phyloP scores from a whole-genome alignment of 2,888 invertebrate genomes.

The Eledone cirrhosa region DNA sequence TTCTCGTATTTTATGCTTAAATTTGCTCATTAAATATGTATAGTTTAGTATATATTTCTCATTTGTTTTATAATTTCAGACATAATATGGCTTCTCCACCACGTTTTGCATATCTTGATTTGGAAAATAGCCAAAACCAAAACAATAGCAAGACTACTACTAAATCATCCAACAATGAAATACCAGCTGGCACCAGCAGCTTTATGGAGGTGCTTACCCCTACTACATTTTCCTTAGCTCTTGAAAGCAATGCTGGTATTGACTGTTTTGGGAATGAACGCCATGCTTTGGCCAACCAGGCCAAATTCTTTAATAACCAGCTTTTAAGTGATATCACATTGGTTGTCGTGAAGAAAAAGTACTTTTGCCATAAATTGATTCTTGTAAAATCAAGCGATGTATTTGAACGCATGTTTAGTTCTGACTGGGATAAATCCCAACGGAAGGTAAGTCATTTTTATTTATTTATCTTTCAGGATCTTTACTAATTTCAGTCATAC shows the following conservation, averaged over 20 bases:
- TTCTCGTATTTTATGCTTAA: too few species aligned
- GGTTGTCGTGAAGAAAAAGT: conserved; percentile 65
- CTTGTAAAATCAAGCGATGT: conserved; percentile 68
- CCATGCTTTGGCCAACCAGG: conserved; percentile 48
- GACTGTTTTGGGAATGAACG: conserved; percentile 59
- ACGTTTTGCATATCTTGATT: conserved; percentile 20
- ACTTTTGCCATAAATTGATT: conserved; percentile 67
- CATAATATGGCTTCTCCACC: conserved; percentile 25
- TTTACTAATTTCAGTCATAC: too few species aligned
- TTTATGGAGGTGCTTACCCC: conserved; percentile 36
- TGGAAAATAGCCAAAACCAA: conserved; percentile 6
- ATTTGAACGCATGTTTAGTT: conserved; percentile 68
- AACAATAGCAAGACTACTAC: background rate
- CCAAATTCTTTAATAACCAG: conserved; percentile 55
- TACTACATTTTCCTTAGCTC: conserved; percentile 42
- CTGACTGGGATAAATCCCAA: conserved; percentile 60
- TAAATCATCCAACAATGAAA: background rate
- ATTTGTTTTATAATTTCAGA: background rate
- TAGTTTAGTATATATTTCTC: too few species aligned
- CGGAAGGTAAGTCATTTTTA: conserved; percentile 41
- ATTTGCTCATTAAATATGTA: too few species aligned
- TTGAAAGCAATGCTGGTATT: conserved; percentile 54
- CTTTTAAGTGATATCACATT: conserved; percentile 54
- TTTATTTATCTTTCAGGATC: background rate
- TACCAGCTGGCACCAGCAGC: conserved; percentile 9